Conservation (phyloP, 2,797 vertebrate genomes). For the Schizopygopsis pylzovi region DNA sequence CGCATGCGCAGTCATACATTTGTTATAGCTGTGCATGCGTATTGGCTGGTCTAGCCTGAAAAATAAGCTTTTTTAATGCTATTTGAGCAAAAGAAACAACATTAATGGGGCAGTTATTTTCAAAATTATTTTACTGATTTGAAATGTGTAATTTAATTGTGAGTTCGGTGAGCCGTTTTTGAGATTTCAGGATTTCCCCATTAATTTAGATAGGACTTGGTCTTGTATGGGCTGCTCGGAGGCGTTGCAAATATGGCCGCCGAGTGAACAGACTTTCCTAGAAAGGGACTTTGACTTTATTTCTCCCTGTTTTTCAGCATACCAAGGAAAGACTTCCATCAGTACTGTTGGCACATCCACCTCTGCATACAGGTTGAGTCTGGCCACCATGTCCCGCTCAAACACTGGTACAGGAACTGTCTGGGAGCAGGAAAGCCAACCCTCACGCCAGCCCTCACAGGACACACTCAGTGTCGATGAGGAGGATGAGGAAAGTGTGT, state of each 20-base stretch:
- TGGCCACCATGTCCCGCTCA: constrained; percentile 98
- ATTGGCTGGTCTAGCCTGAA: not conserved
- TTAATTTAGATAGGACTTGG: not conserved
- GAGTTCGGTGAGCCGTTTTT: not conserved
- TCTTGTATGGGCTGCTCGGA: not conserved
- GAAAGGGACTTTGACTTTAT: not conserved
- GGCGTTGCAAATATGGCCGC: not conserved
- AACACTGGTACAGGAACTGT: constrained; percentile 97
- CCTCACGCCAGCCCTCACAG: constrained; percentile 95
- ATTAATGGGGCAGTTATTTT: not conserved
- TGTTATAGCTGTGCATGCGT: not conserved
- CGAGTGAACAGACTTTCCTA: not conserved
- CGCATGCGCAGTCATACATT: too few species aligned
- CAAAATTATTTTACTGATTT: not conserved
- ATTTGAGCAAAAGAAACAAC: not conserved
- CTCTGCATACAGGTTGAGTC: constrained; percentile 93
- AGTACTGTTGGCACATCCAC: constrained; percentile 97
- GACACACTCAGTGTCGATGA: constrained; percentile 95
- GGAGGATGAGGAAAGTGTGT: constrained; percentile 97
- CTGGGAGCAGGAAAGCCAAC: constrained; percentile 98
- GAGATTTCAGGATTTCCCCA: not conserved
- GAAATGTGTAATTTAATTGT: not conserved
- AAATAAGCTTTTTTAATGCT: not conserved
- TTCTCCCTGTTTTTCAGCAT: constrained; percentile 78
- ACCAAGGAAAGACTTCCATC: constrained; percentile 98